These are phyloP conservation scores for Agrotis exclamationis DNA, from an alignment of 2,888 invertebrate species.

Conservation along the genomic window DNA sequence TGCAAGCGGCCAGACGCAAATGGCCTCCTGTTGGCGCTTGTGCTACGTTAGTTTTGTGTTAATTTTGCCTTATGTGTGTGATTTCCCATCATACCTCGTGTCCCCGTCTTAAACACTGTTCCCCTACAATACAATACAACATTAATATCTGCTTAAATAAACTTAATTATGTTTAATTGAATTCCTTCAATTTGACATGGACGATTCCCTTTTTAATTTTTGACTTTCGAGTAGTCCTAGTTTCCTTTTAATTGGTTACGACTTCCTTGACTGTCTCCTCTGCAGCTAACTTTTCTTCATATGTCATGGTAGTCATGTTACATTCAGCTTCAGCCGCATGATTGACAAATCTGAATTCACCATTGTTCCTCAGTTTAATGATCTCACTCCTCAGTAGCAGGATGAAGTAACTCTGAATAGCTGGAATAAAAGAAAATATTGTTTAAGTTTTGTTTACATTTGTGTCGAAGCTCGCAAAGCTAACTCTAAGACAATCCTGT, in stretches of 20 bases:
- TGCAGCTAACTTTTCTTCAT: background rate
- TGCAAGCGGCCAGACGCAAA: no score
- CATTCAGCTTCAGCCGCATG: conserved; percentile 34
- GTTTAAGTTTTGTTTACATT: no score
- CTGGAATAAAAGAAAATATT: conserved; percentile 39
- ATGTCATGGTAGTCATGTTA: conserved; percentile 8
- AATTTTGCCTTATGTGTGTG: no score
- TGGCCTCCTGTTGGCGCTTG: no score
- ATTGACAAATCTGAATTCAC: conserved; percentile 49
- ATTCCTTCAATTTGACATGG: background rate
- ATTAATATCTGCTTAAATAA: no score
- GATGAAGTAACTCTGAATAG: conserved; percentile 43
- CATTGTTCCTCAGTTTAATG: conserved; percentile 41
- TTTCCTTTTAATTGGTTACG: background rate
- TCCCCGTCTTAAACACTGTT: no score
- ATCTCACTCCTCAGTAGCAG: conserved; percentile 60
- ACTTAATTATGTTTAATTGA: no score
- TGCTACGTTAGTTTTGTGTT: no score
- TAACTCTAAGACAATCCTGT: no score
- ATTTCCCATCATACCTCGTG: no score
- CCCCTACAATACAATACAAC: no score
- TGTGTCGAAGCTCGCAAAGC: no score
- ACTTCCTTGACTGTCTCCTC: background rate
- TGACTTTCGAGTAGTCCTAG: background rate
- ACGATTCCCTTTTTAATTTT: background rate